Conservation (phyloP, 2,797 vertebrate genomes). For the Syndactyla subalaris region DNA sequence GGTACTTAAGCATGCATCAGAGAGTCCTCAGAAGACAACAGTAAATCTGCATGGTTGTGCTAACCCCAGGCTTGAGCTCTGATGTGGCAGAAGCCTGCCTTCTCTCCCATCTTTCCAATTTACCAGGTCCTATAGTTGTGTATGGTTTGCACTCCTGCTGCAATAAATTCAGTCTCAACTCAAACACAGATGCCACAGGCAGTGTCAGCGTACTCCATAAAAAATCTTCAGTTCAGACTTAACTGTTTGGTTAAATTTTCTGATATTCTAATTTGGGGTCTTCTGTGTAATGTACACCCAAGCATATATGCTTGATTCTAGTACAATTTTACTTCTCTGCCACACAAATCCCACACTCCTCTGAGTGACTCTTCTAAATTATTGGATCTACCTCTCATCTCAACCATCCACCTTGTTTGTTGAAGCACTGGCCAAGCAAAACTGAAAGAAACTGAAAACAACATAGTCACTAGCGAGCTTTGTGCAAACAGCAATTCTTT, state of each 20-base stretch:
- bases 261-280: neutral
- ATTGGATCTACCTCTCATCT: neutral
- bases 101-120: neutral
- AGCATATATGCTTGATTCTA: neutral
- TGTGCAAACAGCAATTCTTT: neutral
- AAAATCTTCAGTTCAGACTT: neutral
- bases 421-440: neutral
- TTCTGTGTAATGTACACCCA: neutral
- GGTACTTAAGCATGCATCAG: neutral
- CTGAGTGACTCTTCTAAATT: neutral
- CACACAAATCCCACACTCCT: neutral
- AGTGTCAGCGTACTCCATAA: neutral
- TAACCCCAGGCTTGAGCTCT: neutral
- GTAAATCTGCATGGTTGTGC: neutral
- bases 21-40: neutral
- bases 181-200: neutral
- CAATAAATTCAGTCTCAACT: neutral
- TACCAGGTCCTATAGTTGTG: neutral
- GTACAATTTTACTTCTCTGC: neutral
- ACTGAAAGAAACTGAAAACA: neutral
- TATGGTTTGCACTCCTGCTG: neutral
- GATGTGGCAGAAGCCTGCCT: neutral
- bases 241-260: neutral
- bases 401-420: neutral
- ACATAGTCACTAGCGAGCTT: neutral